These are phyloP conservation scores for Opisthograptis luteolata DNA, from an alignment of 2,888 invertebrate species.

Conservation along the genomic window DNA sequence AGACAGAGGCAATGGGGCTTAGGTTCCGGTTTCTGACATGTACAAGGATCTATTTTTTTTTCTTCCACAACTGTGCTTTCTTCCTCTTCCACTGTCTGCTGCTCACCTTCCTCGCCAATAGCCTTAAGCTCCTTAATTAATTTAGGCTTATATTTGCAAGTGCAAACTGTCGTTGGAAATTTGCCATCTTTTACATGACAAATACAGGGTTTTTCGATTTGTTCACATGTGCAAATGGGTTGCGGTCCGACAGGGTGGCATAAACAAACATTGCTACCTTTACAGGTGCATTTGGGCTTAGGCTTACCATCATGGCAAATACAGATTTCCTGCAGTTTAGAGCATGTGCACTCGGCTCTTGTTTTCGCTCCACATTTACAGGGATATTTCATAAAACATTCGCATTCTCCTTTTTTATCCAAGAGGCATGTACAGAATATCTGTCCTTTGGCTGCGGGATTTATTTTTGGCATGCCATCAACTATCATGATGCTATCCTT, in stretches of 20 bases:
- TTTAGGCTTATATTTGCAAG: constrained; percentile 59
- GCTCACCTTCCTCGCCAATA: constrained; percentile 33
- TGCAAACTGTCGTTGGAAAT: constrained; percentile 63
- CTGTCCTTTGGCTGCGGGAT: constrained; percentile 45
- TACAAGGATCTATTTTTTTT: constrained; percentile 50
- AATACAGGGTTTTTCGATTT: constrained; percentile 67
- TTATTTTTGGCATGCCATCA: constrained; percentile 69
- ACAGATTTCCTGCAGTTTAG: constrained; percentile 57
- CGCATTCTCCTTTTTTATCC: constrained; percentile 60
- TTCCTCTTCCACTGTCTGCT: constrained; percentile 27
- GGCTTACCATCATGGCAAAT: constrained; percentile 59
- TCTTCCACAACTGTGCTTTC: constrained; percentile 21
- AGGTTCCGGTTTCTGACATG: constrained; percentile 59
- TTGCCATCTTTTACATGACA: constrained; percentile 52
- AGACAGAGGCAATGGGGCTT: constrained; percentile 55
- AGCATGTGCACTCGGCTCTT: constrained; percentile 60
- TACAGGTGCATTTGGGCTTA: constrained; percentile 58
- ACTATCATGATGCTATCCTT: constrained; percentile 62
- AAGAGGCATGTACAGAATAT: constrained; percentile 56
- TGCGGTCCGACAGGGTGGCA: constrained; percentile 60
- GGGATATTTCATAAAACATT: constrained; percentile 60
- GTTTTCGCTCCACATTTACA: constrained; percentile 69
- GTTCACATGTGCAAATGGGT: constrained; percentile 60
- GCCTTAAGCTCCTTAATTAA: constrained; percentile 28
- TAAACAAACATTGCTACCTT: constrained; percentile 55